Evolutionary conservation across 2,888 invertebrate genomes (phyloP), one percentile per base, ranked within the genome.

Genomic region (Allolobophora icterica): DNA sequence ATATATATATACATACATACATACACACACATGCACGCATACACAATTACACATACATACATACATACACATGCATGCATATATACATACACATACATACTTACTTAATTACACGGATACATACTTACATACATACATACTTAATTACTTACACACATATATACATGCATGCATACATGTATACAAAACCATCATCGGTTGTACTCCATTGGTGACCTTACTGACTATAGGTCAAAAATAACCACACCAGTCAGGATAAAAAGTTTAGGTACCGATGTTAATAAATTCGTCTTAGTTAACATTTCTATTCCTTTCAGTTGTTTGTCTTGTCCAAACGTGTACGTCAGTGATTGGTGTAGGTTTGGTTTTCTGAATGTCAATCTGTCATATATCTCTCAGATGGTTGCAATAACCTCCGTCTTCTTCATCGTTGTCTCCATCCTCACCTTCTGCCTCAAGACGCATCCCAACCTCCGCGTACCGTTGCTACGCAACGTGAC

Each of bases 361-460:
- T 52, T n/a, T n/a, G 0, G 11, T n/a, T n/a, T n/a, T 30, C n/a
- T n/a, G 71, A n/a, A 71, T 71, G 17, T 13, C 52, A 24, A 52
- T 52, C n/a, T 71, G 30, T n/a, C 30, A 24, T 24, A 11, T 58
- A 58, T 58, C 24, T 58, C 30, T 71, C 97, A 99, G 99, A 97
- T 99, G 94, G 98, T 99, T 95, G 98, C 98, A 93, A 97, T 97
- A 92, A 96, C 98, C 94, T 98, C 98, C 24, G 98, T 99, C 92
- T 98, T 98, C 96, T 98, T 99, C 97, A 98, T 99, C 96, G 98
- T 98, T 96, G 97, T 98, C 93, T 98, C 98, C 94, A 98, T 99
- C 93, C 96, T 98, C 94, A 98, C 98, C 93, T 99, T 99, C 96
- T 99, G 98, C 96, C 96, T 99, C 95, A 99, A 99, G 96, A 98